Conservation (phyloP, 1,140 invertebrate species). For the Bombus turneri region DNA sequence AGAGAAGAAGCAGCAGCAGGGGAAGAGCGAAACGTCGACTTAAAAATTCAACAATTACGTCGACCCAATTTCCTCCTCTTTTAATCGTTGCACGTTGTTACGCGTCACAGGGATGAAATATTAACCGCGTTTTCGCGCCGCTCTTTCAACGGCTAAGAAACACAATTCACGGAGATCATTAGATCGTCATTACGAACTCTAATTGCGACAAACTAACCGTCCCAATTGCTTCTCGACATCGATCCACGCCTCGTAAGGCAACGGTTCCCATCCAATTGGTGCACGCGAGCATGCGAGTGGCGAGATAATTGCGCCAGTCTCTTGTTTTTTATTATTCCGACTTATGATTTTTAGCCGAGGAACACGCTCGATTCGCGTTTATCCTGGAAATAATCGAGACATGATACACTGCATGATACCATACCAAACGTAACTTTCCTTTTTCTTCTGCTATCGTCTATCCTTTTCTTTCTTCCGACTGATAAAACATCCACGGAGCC, state of each 20-base stretch:
- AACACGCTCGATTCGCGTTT: conserved; percentile 2
- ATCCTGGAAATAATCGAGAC: conserved; percentile 31
- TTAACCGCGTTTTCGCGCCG: conserved; percentile 22
- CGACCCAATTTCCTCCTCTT: conserved; percentile 24
- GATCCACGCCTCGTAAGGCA: conserved; percentile 33
- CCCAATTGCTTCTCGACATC: conserved; percentile 52
- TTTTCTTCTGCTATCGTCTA: not conserved
- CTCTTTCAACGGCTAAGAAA: conserved; percentile 6
- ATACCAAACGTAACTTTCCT: not conserved
- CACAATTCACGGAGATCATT: conserved; percentile 20
- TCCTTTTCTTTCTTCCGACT: not conserved
- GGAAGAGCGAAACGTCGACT: not conserved
- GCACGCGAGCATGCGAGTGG: conserved; percentile 49
- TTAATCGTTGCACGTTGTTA: conserved; percentile 41
- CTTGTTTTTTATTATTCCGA: conserved; percentile 54
- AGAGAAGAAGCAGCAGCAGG: not conserved
- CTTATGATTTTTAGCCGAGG: conserved; percentile 2
- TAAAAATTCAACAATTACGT: conserved; percentile 39
- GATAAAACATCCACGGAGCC: not conserved
- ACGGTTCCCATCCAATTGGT: not conserved
- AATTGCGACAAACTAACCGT: conserved; percentile 52
- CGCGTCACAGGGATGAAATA: conserved; percentile 39
- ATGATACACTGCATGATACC: not conserved
- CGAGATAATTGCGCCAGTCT: conserved; percentile 37
- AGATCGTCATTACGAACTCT: conserved; percentile 42